These are phyloP conservation scores for Cebus imitator DNA, from an alignment of 2,113 vertebrate genomes.

Conservation along the genomic window DNA sequence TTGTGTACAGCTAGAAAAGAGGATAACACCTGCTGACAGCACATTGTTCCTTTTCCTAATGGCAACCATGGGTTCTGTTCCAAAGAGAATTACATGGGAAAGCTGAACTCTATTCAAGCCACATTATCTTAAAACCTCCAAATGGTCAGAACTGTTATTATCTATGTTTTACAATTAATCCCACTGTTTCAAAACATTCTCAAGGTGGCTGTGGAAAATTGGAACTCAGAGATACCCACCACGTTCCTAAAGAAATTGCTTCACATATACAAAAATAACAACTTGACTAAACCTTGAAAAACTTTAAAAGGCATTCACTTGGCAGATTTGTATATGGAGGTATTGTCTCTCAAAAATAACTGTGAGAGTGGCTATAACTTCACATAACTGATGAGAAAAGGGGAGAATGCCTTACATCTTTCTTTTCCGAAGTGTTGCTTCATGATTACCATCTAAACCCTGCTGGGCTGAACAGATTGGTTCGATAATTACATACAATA, in stretches of 20 bases:
- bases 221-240: neutral
- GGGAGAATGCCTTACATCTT: constrained; percentile 85
- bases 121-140: constrained; percentile 5
- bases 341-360: constrained; percentile 66
- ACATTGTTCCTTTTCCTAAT: neutral
- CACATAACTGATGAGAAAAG: constrained; percentile 76
- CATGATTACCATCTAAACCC: constrained; percentile 94
- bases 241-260: constrained; percentile 22
- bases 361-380: constrained; percentile 75
- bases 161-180: constrained; percentile 3
- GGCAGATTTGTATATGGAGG: constrained; percentile 51
- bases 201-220: neutral
- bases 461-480: constrained; percentile 99
- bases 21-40: constrained; percentile 31
- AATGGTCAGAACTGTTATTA: constrained; percentile 15
- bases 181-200: constrained; percentile 43
- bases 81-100: constrained; percentile 13
- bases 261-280: neutral
- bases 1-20: constrained; percentile 7
- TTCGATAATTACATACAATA: constrained; percentile 99
- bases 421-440: constrained; percentile 94
- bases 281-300: neutral
- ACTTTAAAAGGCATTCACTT: constrained; percentile 34
- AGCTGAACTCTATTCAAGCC: constrained; percentile 31
- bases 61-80: constrained; percentile 28